Conservation (phyloP, 2,888 invertebrate species). For the Teleogryllus oceanicus region DNA sequence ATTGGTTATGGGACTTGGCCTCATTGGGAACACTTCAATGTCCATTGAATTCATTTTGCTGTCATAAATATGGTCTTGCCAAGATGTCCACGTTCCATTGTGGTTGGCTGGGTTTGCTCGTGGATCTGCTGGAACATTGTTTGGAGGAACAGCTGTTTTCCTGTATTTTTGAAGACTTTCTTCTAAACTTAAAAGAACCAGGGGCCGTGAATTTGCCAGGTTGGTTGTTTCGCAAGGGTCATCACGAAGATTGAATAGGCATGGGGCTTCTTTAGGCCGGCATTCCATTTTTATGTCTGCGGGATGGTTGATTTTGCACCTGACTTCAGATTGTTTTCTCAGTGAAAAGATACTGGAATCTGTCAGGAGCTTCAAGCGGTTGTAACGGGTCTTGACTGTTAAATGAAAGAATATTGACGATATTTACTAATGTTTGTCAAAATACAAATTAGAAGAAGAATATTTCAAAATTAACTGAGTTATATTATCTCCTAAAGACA, state of each 20-base stretch:
- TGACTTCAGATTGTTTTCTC: slow-evolving; percentile 30
- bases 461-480: not conserved
- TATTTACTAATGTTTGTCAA: not conserved
- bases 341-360: slow-evolving; percentile 27
- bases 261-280: slow-evolving; percentile 44
- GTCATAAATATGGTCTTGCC: slow-evolving; percentile 51
- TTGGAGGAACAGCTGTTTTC: slow-evolving; percentile 48
- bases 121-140: slow-evolving; percentile 49
- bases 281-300: slow-evolving; percentile 39
- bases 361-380: slow-evolving; percentile 27
- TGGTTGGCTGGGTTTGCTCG: slow-evolving; percentile 54
- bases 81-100: slow-evolving; percentile 57
- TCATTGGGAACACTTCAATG: slow-evolving; percentile 31
- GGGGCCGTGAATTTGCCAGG: slow-evolving; percentile 47
- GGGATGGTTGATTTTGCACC: slow-evolving; percentile 21
- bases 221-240: slow-evolving; percentile 51
- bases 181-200: slow-evolving; percentile 49
- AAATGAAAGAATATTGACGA: not conserved
- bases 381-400: not conserved
- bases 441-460: not conserved
- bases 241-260: slow-evolving; percentile 47
- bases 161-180: slow-evolving; percentile 48
- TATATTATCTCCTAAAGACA: not conserved
- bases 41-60: slow-evolving; percentile 33
- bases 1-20: slow-evolving; percentile 19